Base-by-base conservation (phyloP, 92 coral and sea anemone species). In the Blastomussa wellsi region DNA sequence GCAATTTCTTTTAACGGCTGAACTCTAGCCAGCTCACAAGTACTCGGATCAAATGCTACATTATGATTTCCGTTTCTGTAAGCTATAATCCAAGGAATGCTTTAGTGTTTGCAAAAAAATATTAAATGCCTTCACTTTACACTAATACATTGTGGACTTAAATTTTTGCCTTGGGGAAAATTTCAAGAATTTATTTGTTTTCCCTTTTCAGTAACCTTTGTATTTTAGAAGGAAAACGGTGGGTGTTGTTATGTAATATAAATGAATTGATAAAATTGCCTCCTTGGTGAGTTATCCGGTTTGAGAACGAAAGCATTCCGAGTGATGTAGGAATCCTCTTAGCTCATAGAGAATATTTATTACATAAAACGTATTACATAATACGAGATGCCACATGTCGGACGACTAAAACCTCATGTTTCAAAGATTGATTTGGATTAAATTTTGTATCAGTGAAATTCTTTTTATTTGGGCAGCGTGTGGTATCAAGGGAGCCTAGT, bases 281-380 rank as follows among this genome's bases (percentile, higher is more conserved):
- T 42, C 79, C 60, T 74, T 74, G 79, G 60, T 74, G 79, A 3
- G 37, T 70, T 70, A 36, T 37, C 75, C 44, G 75, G 26, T 38
- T 38, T 70, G 47, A 4, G 75, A 22, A 37, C 41, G 75, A 70
- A 1, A 70, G 75, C 48, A 35, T 70, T 70, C 75, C 26, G 3
- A 38, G 35, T 36, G 14, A 37, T 70, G 2, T 37, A 70, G n/a
- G n/a, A 70, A 37, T 70, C 75, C 29, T 33, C 31, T 70, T 38
- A 3, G 0, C 0, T 62, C 16, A 26, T 11, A 26, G 17, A 26
- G 24, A 62, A 26, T 9, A 62, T 33, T 14, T 10, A 44, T 44
- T 44, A 44, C n/a, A n/a, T n/a, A n/a, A n/a, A n/a, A n/a, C n/a
- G n/a, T 10, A 15, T 14, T 20, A 51, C 57, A 15, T 8, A 26